A percentile compares a stretch with the other conserved stretches of the same genome.
phyloP scores from a whole-genome alignment of 1,140 invertebrate species.

The Calephelis virginiensis region DNA sequence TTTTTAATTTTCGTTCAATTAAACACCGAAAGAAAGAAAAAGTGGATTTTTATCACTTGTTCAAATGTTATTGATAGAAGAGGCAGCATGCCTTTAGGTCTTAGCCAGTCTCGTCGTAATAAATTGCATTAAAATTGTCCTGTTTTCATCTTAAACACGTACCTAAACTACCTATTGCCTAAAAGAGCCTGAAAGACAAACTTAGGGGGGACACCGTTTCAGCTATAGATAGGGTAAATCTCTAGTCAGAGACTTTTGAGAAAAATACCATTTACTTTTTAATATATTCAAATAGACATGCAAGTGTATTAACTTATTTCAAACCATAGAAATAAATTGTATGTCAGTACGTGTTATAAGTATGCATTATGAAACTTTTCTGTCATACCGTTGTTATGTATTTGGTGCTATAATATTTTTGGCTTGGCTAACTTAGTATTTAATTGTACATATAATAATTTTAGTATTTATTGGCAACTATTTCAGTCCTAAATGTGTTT shows the following conservation, averaged over 20 bases:
- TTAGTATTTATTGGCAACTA: constrained; percentile 70
- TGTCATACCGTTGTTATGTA: constrained; percentile 59
- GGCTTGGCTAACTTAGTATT: constrained; percentile 73
- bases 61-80: no score
- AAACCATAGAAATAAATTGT: constrained; percentile 56
- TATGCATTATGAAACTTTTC: constrained; percentile 66
- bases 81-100: no score
- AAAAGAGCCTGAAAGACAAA: no score
- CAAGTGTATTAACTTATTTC: constrained; percentile 74
- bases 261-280: constrained; percentile 75
- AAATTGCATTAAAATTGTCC: no score
- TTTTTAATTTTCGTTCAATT: no score
- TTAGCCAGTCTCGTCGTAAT: no score
- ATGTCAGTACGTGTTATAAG: constrained; percentile 40
- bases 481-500: constrained; percentile 47
- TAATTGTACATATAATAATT: constrained; percentile 69
- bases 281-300: constrained; percentile 62
- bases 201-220: constrained; percentile 25
- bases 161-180: no score
- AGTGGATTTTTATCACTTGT: no score
- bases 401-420: constrained; percentile 74
- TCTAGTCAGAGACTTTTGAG: constrained; percentile 75
- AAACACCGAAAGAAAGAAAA: no score
- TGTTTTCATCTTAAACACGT: no score
- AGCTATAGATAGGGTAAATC: constrained; percentile 60